Evolutionary conservation across 2,113 vertebrate species (phyloP), one percentile per base, ranked within the genome.

Genomic region (Phoxinus phoxinus): DNA sequence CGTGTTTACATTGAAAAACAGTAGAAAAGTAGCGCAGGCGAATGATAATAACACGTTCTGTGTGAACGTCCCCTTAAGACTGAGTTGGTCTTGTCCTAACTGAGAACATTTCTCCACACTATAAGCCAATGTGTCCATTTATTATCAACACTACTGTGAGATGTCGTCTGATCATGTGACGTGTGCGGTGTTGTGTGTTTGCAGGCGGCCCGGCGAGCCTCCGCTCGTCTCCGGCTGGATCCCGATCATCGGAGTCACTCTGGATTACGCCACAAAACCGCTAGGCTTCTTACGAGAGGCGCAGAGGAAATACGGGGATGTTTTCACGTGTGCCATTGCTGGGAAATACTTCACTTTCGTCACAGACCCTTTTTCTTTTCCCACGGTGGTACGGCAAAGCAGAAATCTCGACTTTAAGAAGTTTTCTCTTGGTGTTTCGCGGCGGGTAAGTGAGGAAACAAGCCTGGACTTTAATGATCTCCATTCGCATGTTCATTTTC

Each of bases 341-440:
- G 87, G 92, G 25, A 92, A 90, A 44, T 90, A 88, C 86, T 85
- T 91, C 35, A 91, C 91, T 15, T 92, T 92, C 35, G 73, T 92
- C 46, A 87, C 87, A 5, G 92, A 92, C 73, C 92, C 92, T 2
- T 92, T 92, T 71, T 92, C 91, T 13, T 88, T 90, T 76, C 72
- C 86, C 3, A 48, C n/a, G 19, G 89, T 92, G 15, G 81, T 87
- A 58, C 91, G 91, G 25, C 89, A 91, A 48, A 89, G 91, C 35
- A 89, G 87, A 76, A 83, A 88, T 84, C 90, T 92, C 4, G 86
- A 92, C 85, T 92, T 92, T 63, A 84, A 90, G 17, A 87, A 90
- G 73, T 88, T 92, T 78, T 89, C 90, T 65, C 56, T 90, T 69
- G 75, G 71, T 48, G 87, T 90, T 63, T 91, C 91, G 72, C 84